Conservation (phyloP, 1,140 invertebrate species). For the Calosoma granatense region DNA sequence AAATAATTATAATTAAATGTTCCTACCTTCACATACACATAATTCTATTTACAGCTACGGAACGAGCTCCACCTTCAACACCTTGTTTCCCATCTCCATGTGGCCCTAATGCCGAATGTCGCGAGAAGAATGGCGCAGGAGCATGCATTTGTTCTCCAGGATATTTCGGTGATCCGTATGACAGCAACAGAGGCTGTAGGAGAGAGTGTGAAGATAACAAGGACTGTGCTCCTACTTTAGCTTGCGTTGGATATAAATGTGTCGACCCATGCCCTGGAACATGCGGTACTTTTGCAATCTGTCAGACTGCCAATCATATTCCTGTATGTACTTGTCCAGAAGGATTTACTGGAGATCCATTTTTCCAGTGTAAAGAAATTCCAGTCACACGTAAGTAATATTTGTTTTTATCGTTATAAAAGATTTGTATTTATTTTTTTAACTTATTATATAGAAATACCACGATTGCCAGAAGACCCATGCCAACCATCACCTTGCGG, state of each 20-base stretch:
- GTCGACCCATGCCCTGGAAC: constrained; percentile 64
- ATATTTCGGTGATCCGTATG: constrained; percentile 68
- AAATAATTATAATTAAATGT: constrained; percentile 7
- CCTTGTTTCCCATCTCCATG: constrained; percentile 70
- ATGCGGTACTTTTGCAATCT: constrained; percentile 63
- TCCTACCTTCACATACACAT: background rate
- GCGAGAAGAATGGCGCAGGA: constrained; percentile 61
- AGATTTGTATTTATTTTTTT: no score
- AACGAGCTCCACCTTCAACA: constrained; percentile 25
- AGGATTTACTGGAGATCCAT: constrained; percentile 68
- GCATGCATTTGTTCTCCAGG: constrained; percentile 65
- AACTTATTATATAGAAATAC: constrained; percentile 11
- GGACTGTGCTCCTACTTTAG: constrained; percentile 57
- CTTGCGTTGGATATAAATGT: constrained; percentile 66
- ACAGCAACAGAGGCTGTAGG: constrained; percentile 49
- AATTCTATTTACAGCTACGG: constrained; percentile 26
- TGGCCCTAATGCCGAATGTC: constrained; percentile 67
- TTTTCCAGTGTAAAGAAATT: constrained; percentile 56
- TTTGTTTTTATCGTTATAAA: no score
- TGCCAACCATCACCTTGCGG: constrained; percentile 56
- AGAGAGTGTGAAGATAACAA: constrained; percentile 64
- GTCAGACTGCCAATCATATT: constrained; percentile 59
- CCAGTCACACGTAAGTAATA: background rate
- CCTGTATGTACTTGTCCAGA: constrained; percentile 64
- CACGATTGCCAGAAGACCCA: constrained; percentile 35